Conservation (phyloP, 2,797 vertebrate species). For the Perdix hodgsoniae region DNA sequence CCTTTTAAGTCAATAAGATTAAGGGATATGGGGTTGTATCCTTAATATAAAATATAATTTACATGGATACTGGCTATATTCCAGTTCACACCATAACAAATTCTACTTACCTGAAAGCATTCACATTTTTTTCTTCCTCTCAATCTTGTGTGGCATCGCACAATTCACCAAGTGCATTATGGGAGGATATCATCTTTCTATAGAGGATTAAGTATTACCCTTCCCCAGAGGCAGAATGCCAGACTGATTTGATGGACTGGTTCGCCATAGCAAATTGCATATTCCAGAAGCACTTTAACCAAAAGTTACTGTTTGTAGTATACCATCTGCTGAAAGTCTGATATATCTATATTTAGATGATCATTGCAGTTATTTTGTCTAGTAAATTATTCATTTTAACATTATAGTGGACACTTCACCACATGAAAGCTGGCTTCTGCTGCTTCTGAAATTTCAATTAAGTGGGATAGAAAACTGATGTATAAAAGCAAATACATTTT, state of each 20-base stretch:
- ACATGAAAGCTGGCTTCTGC: slow-evolving; percentile 22
- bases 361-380: slow-evolving; percentile 17
- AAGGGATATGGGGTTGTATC: slow-evolving; percentile 37
- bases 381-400: slow-evolving; percentile 66
- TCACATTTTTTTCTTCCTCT: background rate
- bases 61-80: slow-evolving; percentile 56
- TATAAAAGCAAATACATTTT: slow-evolving; percentile 13
- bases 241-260: slow-evolving; percentile 60
- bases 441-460: slow-evolving; percentile 34
- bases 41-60: slow-evolving; percentile 60
- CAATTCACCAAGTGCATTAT: slow-evolving; percentile 31
- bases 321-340: slow-evolving; percentile 65
- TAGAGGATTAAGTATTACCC: slow-evolving; percentile 30
- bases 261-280: slow-evolving; percentile 59
- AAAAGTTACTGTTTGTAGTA: slow-evolving; percentile 53
- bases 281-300: slow-evolving; percentile 47
- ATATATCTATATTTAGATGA: slow-evolving; percentile 65
- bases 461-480: background rate
- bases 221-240: slow-evolving; percentile 41
- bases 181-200: slow-evolving; percentile 28
- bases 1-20: slow-evolving; percentile 50
- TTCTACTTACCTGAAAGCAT: slow-evolving; percentile 52
- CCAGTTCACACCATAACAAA: slow-evolving; percentile 36
- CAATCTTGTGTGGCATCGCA: slow-evolving; percentile 25
- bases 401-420: slow-evolving; percentile 43